A percentile compares a stretch with the other conserved stretches of the same genome.
These are phyloP conservation scores for Anoplolepis gracilipes DNA, from an alignment of 1,140 invertebrate genomes.

Conservation along the genomic window DNA sequence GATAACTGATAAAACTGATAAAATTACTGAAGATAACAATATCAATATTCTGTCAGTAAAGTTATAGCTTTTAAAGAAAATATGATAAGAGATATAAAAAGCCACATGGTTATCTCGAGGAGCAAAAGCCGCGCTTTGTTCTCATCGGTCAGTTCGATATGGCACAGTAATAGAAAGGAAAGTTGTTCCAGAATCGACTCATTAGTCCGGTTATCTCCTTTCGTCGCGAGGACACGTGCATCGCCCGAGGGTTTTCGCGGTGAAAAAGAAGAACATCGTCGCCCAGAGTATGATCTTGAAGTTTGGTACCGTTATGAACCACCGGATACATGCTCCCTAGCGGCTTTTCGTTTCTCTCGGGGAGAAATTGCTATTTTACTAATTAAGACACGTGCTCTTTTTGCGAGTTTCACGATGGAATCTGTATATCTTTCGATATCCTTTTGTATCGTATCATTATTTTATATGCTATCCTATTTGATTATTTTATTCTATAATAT, in stretches of 20 bases:
- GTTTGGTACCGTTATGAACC: conserved; percentile 6
- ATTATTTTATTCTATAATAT: background rate
- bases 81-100: background rate
- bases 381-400: background rate
- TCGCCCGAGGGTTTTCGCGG: conserved; percentile 22
- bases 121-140: conserved; percentile 30
- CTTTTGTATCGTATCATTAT: background rate
- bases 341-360: background rate
- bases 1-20: too few species aligned
- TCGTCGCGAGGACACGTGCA: conserved; percentile 40
- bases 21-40: too few species aligned
- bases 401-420: background rate
- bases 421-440: background rate
- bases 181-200: conserved; percentile 60
- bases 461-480: background rate
- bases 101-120: background rate
- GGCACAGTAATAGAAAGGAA: conserved; percentile 53
- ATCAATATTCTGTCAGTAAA: background rate
- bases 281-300: conserved; percentile 14
- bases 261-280: background rate
- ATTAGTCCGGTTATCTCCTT: conserved; percentile 43
- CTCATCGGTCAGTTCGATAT: background rate
- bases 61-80: background rate
- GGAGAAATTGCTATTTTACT: background rate
- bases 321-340: background rate